A percentile compares a stretch with the other conserved stretches of the same genome.
phyloP scores from a whole-genome alignment of 2,113 vertebrate genomes.

The Amblyopsis rosae region DNA sequence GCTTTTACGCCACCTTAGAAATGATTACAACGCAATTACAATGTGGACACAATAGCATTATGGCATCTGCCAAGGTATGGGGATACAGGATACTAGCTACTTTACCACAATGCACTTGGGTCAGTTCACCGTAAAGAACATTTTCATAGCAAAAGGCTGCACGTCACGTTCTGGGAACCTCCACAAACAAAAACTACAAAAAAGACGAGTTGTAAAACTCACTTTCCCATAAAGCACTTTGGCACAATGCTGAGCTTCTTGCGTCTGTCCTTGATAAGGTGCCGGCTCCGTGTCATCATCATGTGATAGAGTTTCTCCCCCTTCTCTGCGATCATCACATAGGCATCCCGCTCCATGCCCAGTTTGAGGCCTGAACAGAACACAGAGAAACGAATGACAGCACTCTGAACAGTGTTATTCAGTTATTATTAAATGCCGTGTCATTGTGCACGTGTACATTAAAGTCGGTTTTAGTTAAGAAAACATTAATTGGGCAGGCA shows the following conservation, averaged over 20 bases:
- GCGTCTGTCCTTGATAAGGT: conserved; percentile 94
- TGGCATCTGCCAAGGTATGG: conserved; percentile 51
- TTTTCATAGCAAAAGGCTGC: conserved; percentile 6
- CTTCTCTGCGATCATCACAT: conserved; percentile 97
- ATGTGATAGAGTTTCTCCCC: conserved; percentile 98
- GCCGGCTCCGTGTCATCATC: conserved; percentile 95
- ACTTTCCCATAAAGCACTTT: conserved; percentile 99
- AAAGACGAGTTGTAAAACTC: conserved; percentile 69
- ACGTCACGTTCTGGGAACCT: conserved; percentile 39
- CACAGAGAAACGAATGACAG: conserved; percentile 11
- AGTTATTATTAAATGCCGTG: background rate
- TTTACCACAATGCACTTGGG: conserved; percentile 55
- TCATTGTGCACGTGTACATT: background rate
- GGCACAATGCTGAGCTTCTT: conserved; percentile 94
- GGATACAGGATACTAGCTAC: conserved; percentile 38
- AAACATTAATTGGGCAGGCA: too few species aligned
- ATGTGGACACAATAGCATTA: conserved; percentile 41
- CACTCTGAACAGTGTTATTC: background rate
- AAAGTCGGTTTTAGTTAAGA: too few species aligned
- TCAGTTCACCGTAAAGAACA: background rate
- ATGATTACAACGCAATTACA: conserved; percentile 33
- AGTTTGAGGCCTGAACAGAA: conserved; percentile 86
- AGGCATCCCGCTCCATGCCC: conserved; percentile 96
- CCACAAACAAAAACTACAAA: conserved; percentile 3
- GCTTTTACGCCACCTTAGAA: conserved; percentile 32